Conservation (phyloP, 2,888 invertebrate genomes). For the Trichogramma dendrolimi region DNA sequence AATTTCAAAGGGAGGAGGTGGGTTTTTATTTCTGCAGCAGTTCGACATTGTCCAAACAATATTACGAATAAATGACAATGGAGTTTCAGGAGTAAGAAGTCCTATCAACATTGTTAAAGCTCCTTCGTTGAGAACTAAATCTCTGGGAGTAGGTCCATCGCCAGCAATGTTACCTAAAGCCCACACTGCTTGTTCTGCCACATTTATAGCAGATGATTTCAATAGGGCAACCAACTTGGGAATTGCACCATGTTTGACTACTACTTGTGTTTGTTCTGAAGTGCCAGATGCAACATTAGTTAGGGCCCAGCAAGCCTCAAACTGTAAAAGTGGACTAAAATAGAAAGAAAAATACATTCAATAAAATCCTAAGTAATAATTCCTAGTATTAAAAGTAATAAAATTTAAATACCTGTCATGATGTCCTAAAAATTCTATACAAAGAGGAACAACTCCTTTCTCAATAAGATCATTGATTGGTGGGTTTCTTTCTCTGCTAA, state of each 20-base stretch:
- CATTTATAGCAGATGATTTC: conserved; percentile 62
- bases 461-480: conserved; percentile 84
- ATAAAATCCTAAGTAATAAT: neutral
- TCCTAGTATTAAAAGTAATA: neutral
- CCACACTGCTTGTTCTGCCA: conserved; percentile 94
- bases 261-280: conserved; percentile 82
- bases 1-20: conserved; percentile 75
- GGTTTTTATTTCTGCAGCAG: conserved; percentile 91
- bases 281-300: conserved; percentile 97
- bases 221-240: conserved; percentile 75
- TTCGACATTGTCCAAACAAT: conserved; percentile 93
- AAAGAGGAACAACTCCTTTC: conserved; percentile 77
- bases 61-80: conserved; percentile 67
- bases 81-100: conserved; percentile 62
- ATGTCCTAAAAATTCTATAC: conserved; percentile 71
- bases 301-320: conserved; percentile 96
- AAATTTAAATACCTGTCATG: conserved; percentile 63
- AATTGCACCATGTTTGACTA: conserved; percentile 82
- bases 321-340: conserved; percentile 71
- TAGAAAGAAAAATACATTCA: neutral
- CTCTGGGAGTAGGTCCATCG: conserved; percentile 75
- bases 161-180: conserved; percentile 97
- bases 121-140: conserved; percentile 70
- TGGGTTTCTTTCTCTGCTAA: conserved; percentile 85
- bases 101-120: conserved; percentile 69